These are phyloP conservation scores for Antheraea mylitta DNA, from an alignment of 1,140 invertebrate species.

Conservation along the genomic window DNA sequence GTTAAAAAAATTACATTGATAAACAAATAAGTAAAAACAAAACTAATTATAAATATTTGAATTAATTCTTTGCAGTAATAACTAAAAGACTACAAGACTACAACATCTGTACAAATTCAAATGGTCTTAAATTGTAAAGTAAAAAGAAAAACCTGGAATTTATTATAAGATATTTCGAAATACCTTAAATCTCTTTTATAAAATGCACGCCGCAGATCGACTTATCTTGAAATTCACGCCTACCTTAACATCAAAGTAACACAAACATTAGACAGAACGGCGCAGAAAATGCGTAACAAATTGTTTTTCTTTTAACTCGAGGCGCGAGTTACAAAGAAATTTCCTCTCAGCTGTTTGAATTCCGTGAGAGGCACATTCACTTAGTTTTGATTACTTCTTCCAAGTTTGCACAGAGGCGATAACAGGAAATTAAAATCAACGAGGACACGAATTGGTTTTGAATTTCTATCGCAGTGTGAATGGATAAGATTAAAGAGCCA, in stretches of 20 bases:
- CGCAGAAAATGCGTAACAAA: not conserved
- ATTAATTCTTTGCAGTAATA: no score
- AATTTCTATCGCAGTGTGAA: not conserved
- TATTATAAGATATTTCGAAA: not conserved
- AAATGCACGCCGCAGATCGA: not conserved
- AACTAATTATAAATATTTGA: no score
- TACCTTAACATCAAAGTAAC: constrained; percentile 1
- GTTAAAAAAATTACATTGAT: no score
- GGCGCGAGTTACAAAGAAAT: constrained; percentile 2
- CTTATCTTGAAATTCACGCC: constrained; percentile 3
- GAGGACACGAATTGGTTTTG: not conserved
- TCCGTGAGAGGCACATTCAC: not conserved
- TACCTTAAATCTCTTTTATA: not conserved
- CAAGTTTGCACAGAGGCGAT: not conserved
- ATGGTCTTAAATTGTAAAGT: not conserved
- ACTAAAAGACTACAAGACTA: not conserved
- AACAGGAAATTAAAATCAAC: constrained; percentile 3
- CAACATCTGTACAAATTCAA: not conserved
- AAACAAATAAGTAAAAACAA: no score
- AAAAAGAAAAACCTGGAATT: not conserved
- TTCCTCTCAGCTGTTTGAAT: not conserved
- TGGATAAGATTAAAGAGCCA: not conserved
- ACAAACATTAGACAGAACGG: constrained; percentile 3
- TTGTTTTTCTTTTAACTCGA: constrained; percentile 4
- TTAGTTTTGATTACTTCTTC: not conserved